phyloP scores from a whole-genome alignment of 2,797 vertebrate genomes.

The Tachyglossus aculeatus region DNA sequence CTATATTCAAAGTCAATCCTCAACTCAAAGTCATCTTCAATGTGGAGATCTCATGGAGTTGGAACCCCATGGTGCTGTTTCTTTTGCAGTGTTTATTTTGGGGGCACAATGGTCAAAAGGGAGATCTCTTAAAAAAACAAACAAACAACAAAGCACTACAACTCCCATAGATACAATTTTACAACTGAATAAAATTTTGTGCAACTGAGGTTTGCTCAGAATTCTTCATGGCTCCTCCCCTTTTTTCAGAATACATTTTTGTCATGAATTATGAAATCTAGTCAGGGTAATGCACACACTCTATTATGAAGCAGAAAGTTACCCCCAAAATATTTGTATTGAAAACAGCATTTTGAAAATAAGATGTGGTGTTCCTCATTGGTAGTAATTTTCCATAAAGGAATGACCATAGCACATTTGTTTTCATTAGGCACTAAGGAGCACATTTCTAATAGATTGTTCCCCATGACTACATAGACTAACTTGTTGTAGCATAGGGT shows the following conservation, averaged over 20 bases:
- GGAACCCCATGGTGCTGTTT: slow-evolving; percentile 10
- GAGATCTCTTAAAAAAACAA: slow-evolving; percentile 3
- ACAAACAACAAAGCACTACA: too few relatives aligned
- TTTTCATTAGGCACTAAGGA: slow-evolving; percentile 24
- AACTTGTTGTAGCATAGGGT: slow-evolving; percentile 4
- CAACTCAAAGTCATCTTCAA: slow-evolving; percentile 24
- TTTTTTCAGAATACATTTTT: slow-evolving; percentile 11
- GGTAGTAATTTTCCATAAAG: slow-evolving; percentile 28
- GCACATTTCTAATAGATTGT: slow-evolving; percentile 7
- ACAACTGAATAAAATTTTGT: slow-evolving; percentile 41
- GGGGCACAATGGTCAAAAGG: not conserved
- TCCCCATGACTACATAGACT: not conserved
- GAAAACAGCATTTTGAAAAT: slow-evolving; percentile 38
- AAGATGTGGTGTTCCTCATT: slow-evolving; percentile 14
- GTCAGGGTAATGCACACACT: not conserved
- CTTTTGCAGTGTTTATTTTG: slow-evolving; percentile 46
- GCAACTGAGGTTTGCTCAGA: not conserved
- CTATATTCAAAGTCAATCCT: not conserved
- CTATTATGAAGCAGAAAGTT: slow-evolving; percentile 12
- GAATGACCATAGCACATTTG: not conserved
- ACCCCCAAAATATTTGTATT: slow-evolving; percentile 31
- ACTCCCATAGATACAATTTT: slow-evolving; percentile 55
- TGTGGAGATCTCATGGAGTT: slow-evolving; percentile 8
- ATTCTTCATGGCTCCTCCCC: not conserved
- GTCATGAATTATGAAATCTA: not conserved